A percentile compares a stretch with the other conserved stretches of the same genome.
Conservation (phyloP, 2,113 vertebrate species). For the Pluvianellus socialis region DNA sequence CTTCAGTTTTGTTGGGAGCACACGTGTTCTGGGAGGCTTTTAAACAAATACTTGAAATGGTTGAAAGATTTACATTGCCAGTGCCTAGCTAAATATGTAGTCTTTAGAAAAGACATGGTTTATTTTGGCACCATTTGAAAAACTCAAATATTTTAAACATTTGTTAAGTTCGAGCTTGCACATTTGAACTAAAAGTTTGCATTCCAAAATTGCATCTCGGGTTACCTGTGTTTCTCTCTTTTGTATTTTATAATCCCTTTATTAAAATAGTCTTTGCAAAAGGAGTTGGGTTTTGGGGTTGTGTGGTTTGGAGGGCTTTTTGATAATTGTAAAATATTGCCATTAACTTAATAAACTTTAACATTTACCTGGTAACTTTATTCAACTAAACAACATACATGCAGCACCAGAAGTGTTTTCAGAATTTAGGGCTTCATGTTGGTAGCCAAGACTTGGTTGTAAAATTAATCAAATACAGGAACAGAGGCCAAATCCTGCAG, state of each 20-base stretch:
- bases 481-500: neutral
- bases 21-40: slow-evolving; percentile 79
- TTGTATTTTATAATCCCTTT: slow-evolving; percentile 74
- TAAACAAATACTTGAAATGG: slow-evolving; percentile 83
- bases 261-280: slow-evolving; percentile 68
- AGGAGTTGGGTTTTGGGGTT: neutral
- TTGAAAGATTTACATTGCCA: slow-evolving; percentile 82
- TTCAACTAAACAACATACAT: slow-evolving; percentile 20
- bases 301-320: neutral
- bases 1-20: slow-evolving; percentile 71
- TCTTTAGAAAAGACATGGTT: slow-evolving; percentile 83
- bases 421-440: neutral
- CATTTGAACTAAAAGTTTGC: slow-evolving; percentile 77
- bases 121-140: slow-evolving; percentile 82
- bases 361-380: neutral
- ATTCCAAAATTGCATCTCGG: slow-evolving; percentile 75
- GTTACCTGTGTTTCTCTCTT: slow-evolving; percentile 71
- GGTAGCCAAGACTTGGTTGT: neutral
- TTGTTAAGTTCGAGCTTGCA: slow-evolving; percentile 85
- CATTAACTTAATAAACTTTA: slow-evolving; percentile 21
- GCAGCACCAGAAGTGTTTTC: neutral
- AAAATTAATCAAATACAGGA: neutral
- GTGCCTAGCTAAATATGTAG: slow-evolving; percentile 81
- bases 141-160: slow-evolving; percentile 86
- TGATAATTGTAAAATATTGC: slow-evolving; percentile 16